Base-by-base conservation (phyloP, 2,113 vertebrate species). In the Struthidea cinerea region DNA sequence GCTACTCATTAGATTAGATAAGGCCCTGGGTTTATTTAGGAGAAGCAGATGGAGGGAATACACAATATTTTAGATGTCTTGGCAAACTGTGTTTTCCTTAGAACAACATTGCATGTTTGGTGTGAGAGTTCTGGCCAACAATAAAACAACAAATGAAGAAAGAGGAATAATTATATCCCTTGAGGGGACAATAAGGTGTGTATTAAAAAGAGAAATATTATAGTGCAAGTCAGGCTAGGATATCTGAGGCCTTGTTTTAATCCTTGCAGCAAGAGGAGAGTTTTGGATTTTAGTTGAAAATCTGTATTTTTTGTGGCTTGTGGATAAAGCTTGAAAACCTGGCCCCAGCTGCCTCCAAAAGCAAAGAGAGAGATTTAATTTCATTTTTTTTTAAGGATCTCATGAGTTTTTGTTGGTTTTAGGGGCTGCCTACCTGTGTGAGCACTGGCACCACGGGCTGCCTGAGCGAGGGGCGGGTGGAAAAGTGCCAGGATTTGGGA, bases 1-100 rank as follows among this genome's bases (percentile, higher is more conserved):
- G 95, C 96, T 90, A 49, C 90, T 97, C 88, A 85, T 96, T 96
- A 89, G 89, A 96, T 94, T 96, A 96, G 96, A 96, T 96, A 92
- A 94, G 90, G 83, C 94, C 92, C 80, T 30, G 93, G 69, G 89
- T 96, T 96, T 97, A 95, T 97, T 97, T 95, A 97, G 91, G 68
- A 92, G 96, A 93, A 97, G 93, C 97, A 97, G 97, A 96, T 97
- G 96, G 96, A 95, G 92, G 94, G 90, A 96, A 96, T 93, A 92
- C 88, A 95, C 93, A 96, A 97, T 97, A 95, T 96, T 94, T 94
- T 96, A 91, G 95, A 92, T 94, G 59, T 60, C 89, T 97, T 96
- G 96, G 93, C 96, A 97, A 97, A 92, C 92, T 91, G 89, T 92
- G 92, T 91, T 86, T 92, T 92, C 95, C 88, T 95, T 94, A 90